These are phyloP conservation scores for Eriosoma lanigerum DNA, from an alignment of 1,140 invertebrate species.

Conservation along the genomic window DNA sequence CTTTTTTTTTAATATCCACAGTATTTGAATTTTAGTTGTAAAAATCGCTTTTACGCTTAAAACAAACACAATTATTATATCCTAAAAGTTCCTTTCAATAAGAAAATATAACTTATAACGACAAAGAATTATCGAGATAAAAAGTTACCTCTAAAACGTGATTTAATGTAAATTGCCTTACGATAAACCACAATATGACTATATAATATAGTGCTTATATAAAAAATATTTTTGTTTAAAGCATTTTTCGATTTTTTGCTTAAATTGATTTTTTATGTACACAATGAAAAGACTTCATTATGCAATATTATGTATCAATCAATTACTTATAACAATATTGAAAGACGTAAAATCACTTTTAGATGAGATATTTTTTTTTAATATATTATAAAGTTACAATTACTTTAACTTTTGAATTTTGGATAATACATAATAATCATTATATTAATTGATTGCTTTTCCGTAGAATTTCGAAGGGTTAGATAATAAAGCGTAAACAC, in stretches of 20 bases:
- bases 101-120: not conserved
- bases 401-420: constrained; percentile 31
- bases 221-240: not conserved
- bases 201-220: not conserved
- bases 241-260: constrained; percentile 12
- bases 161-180: constrained; percentile 12
- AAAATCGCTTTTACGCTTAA: not conserved
- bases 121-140: not conserved
- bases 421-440: not conserved
- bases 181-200: constrained; percentile 6
- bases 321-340: constrained; percentile 19
- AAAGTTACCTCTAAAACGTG: not conserved
- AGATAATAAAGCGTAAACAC: too few species aligned
- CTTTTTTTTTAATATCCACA: too few species aligned
- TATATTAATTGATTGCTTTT: not conserved
- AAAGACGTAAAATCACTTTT: constrained; percentile 14
- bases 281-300: constrained; percentile 17
- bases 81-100: not conserved
- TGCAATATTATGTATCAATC: constrained; percentile 3
- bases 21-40: too few species aligned
- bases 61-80: not conserved
- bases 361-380: constrained; percentile 10
- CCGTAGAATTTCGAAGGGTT: not conserved
- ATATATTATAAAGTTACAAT: not conserved
- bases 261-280: constrained; percentile 38